A percentile compares a stretch with the other conserved stretches of the same genome.
phyloP scores from a whole-genome alignment of 2,888 invertebrate genomes.

The Cantharis rufa region DNA sequence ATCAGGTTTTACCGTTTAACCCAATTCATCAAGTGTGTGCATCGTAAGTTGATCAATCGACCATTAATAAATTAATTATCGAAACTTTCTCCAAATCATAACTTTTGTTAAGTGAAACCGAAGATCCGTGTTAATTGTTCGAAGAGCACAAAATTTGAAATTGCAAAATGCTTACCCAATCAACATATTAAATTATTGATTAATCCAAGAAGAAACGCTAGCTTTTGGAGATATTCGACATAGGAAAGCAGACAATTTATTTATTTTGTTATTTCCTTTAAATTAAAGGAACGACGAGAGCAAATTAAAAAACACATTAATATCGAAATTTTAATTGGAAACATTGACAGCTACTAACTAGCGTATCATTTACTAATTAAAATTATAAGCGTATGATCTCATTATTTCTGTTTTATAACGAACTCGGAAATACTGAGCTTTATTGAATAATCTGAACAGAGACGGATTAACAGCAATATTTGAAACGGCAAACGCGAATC shows the following conservation, averaged over 20 bases:
- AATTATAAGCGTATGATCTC: neutral
- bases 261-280: neutral
- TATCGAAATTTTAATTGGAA: neutral
- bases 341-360: neutral
- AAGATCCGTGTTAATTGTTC: neutral
- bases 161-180: neutral
- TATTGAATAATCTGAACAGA: too few species aligned
- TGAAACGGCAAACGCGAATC: too few species aligned
- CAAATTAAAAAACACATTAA: neutral
- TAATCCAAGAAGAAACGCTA: neutral
- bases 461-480: neutral
- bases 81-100: neutral
- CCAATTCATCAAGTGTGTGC: neutral
- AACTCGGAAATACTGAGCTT: neutral
- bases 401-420: neutral
- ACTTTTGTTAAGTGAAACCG: neutral
- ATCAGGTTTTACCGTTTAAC: neutral
- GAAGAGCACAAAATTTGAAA: neutral
- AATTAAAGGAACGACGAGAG: neutral
- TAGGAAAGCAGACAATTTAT: neutral
- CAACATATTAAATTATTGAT: neutral
- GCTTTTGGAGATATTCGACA: neutral
- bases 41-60: neutral
- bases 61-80: neutral
- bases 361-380: neutral